Base-by-base conservation (phyloP, 1,140 invertebrate species). In the Steinernema feltiae region DNA sequence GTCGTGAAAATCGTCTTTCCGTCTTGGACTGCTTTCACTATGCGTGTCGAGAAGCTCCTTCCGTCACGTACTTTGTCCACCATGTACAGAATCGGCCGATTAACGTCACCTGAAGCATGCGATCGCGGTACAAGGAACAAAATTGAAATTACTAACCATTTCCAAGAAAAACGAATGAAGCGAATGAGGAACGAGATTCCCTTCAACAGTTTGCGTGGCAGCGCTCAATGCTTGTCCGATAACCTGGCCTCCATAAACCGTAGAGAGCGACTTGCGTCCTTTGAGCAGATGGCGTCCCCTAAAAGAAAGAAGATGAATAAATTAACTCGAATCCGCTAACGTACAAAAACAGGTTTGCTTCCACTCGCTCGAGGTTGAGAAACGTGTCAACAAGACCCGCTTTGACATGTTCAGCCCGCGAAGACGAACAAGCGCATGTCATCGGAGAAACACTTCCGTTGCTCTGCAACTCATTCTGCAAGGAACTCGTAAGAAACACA, bases 41-140 rank as follows among this genome's bases (percentile, higher is more conserved):
- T 75, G 7, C 87, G 81, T 75, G 82, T 83, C 35, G 81, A 80
- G 76, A 87, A 88, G 21, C 84, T 87, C 21, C 77, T 71, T 15
- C 87, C 87, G 81, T 87, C 87, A 31, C 87, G 75, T 3, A 86
- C 83, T 18, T 82, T 76, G 46, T 88, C 86, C 31, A 88, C 86
- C 72, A 83, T 81, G 73, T 87, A 88, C 27, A 88, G 70, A 12
- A 87, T 85, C 15, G 86, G 85, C n/a, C 78, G 78, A 70, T 87
- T 81, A 2, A 79, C 76, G 70, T 85, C 83, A 24, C 87, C 87
- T 87, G 71, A 17, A 76, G 80, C 69, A 29, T 32, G 2, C 70
- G n/a, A 32, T 69, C 63, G 21, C 21, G 24, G 15, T 3, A 69
- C 63, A 7, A 69, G 63, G 63, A 30, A 69, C n/a, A n/a, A n/a